A percentile compares a stretch with the other conserved stretches of the same genome.
Conservation (phyloP, 2,888 invertebrate genomes). For the Ophion slaviceki region DNA sequence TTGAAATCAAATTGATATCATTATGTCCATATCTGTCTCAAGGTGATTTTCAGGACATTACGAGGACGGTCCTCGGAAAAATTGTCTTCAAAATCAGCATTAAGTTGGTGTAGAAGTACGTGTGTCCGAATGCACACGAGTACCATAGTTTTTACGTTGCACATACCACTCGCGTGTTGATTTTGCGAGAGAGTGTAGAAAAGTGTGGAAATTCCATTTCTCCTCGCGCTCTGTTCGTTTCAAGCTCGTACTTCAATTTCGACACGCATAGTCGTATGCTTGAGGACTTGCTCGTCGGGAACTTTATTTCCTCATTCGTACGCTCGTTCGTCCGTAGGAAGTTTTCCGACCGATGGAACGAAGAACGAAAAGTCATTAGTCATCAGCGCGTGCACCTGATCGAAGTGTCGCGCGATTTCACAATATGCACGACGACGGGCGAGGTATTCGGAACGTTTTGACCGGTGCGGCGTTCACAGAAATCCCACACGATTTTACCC, state of each 20-base stretch:
- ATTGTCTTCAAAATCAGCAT: too few relatives aligned
- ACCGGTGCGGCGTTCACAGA: background rate
- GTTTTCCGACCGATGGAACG: background rate
- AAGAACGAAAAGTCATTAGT: background rate
- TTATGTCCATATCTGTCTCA: background rate
- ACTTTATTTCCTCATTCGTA: conserved; percentile 34
- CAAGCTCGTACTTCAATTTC: conserved; percentile 44
- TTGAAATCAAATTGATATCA: background rate
- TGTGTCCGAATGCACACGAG: background rate
- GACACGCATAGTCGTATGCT: conserved; percentile 23
- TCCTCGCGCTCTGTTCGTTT: conserved; percentile 30
- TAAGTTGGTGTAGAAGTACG: background rate
- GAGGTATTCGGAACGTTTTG: background rate
- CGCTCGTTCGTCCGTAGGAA: background rate
- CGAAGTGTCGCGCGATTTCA: background rate
- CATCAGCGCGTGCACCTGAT: background rate
- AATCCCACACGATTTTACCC: background rate
- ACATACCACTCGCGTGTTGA: conserved; percentile 45
- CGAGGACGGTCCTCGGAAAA: too few relatives aligned
- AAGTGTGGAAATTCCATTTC: conserved; percentile 62
- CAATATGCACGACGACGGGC: background rate
- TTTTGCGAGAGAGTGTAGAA: conserved; percentile 45
- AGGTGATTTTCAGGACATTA: background rate
- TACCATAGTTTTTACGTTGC: conserved; percentile 2
- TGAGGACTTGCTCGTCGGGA: background rate